A percentile compares a stretch with the other conserved stretches of the same genome.
Conservation (phyloP, 2,888 invertebrate species). For the Scelioninae gen. 2 region DNA sequence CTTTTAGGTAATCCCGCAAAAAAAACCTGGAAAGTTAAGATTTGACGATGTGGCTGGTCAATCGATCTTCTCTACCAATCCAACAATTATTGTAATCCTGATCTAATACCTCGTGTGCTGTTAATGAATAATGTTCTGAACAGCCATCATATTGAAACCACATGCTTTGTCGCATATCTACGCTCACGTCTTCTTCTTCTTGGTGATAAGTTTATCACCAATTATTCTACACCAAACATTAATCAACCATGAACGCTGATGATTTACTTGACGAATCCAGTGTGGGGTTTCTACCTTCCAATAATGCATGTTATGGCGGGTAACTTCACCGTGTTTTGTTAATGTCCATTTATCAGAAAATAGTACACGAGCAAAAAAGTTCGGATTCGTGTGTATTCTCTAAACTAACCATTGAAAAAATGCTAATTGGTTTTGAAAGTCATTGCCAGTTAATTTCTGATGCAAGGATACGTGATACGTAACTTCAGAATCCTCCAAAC, state of each 20-base stretch:
- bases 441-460: neutral
- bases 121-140: slow-evolving; percentile 3
- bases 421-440: slow-evolving; percentile 15
- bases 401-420: slow-evolving; percentile 14
- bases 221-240: slow-evolving; percentile 10
- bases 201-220: neutral
- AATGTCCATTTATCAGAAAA: slow-evolving; percentile 7
- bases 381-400: slow-evolving; percentile 6
- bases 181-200: slow-evolving; percentile 1
- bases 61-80: slow-evolving; percentile 15
- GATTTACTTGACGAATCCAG: slow-evolving; percentile 7
- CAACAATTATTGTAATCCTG: slow-evolving; percentile 13
- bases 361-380: neutral
- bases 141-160: too few relatives aligned
- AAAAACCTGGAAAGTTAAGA: too few relatives aligned
- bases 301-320: slow-evolving; percentile 1
- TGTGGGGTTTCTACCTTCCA: slow-evolving; percentile 13
- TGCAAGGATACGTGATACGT: slow-evolving; percentile 11
- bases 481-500: slow-evolving; percentile 14
- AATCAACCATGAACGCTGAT: neutral
- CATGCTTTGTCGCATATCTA: slow-evolving; percentile 5
- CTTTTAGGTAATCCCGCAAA: too few relatives aligned
- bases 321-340: slow-evolving; percentile 14
- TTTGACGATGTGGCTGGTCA: slow-evolving; percentile 30
- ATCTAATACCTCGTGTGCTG: slow-evolving; percentile 12